Conservation (phyloP, 2,888 invertebrate species). For the Nephrotoma appendiculata region DNA sequence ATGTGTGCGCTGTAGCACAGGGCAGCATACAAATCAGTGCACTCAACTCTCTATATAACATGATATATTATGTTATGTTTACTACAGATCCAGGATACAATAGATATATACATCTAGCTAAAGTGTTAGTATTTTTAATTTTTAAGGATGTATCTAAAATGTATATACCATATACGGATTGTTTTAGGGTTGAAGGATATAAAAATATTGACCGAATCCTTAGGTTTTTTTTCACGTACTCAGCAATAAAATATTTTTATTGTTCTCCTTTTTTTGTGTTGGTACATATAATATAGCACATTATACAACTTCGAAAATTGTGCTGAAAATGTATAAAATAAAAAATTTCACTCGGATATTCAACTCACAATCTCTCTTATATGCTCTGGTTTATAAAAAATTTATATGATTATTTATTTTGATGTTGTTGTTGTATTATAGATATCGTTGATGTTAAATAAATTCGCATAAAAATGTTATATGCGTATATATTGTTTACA, state of each 20-base stretch:
- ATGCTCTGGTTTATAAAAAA: background rate
- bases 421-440: background rate
- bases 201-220: background rate
- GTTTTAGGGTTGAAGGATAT: background rate
- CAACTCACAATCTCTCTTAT: background rate
- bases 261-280: background rate
- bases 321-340: background rate
- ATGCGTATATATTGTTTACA: background rate
- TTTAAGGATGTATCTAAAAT: background rate
- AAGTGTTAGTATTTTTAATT: background rate
- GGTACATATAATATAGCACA: background rate
- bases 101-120: background rate
- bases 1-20: no score
- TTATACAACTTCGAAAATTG: background rate
- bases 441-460: background rate
- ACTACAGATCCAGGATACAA: background rate
- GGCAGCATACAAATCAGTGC: no score
- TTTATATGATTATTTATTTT: background rate
- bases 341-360: background rate
- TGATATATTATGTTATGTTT: no score
- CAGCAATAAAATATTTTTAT: background rate
- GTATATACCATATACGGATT: background rate
- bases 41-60: no score
- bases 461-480: background rate
- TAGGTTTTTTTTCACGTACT: background rate